Conservation (phyloP, 2,797 vertebrate genomes). For the Leuciscus waleckii region DNA sequence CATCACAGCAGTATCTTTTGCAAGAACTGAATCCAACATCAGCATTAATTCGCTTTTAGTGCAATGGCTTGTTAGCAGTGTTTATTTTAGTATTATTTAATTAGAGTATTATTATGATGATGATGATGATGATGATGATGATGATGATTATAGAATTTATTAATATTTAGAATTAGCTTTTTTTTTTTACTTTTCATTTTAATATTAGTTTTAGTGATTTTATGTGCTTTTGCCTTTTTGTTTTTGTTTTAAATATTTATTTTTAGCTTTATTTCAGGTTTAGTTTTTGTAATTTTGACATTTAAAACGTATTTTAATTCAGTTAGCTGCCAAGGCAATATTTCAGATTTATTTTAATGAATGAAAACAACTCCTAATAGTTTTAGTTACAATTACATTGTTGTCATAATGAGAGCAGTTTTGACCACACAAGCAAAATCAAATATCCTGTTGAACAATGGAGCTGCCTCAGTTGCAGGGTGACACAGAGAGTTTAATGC, state of each 20-base stretch:
- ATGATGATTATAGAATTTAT: no score
- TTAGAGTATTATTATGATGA: background rate
- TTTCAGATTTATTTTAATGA: background rate
- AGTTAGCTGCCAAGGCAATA: background rate
- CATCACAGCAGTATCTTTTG: background rate
- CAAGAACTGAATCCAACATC: background rate
- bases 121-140: no score
- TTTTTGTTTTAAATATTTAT: no score
- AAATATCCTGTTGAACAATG: slow-evolving; percentile 1
- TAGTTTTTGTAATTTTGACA: background rate
- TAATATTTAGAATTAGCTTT: background rate
- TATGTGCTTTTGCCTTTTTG: background rate
- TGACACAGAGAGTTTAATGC: slow-evolving; percentile 46
- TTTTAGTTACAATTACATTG: background rate
- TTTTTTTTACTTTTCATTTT: background rate
- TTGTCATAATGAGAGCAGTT: background rate
- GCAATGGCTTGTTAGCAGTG: background rate
- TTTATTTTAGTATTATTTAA: background rate
- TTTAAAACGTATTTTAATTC: background rate
- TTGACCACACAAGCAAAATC: background rate
- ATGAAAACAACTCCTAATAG: background rate
- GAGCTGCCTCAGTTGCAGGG: slow-evolving; percentile 9
- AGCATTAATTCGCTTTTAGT: background rate
- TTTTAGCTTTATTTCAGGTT: background rate
- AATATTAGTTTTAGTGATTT: background rate